A percentile compares a stretch with the other conserved stretches of the same genome.
phyloP scores from a whole-genome alignment of 2,797 vertebrate species.

The Balearica regulorum region DNA sequence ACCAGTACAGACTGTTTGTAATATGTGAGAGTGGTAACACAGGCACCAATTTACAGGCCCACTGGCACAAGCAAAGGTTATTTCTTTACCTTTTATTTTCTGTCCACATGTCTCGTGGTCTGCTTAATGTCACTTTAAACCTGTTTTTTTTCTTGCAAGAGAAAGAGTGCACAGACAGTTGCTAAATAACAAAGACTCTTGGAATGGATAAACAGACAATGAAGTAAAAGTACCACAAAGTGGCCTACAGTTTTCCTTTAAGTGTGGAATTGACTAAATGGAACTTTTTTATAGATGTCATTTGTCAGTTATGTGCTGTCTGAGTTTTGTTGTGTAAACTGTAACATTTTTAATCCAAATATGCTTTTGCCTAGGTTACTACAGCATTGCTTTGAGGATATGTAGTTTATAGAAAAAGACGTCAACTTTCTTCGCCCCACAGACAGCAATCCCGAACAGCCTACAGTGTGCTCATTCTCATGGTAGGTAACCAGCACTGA shows the following conservation, averaged over 20 bases:
- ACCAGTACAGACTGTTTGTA: neutral
- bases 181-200: neutral
- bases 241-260: neutral
- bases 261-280: neutral
- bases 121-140: neutral
- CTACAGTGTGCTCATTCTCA: neutral
- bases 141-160: neutral
- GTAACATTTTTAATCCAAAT: neutral
- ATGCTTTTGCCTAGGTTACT: conserved; percentile 28
- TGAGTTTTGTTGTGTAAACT: neutral
- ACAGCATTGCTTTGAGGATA: neutral
- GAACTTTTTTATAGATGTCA: neutral
- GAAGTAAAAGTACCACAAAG: neutral
- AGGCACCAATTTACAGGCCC: neutral
- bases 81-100: neutral
- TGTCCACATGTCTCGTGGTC: neutral
- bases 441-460: neutral
- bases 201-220: neutral
- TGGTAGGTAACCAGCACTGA: conserved; percentile 31
- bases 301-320: neutral
- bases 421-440: neutral
- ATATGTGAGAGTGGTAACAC: neutral
- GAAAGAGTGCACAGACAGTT: neutral
- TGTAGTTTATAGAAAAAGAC: neutral
- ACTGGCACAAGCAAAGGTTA: neutral